These are phyloP conservation scores for Pseudomugil tenellus DNA, from an alignment of 2,797 vertebrate genomes.

Conservation along the genomic window DNA sequence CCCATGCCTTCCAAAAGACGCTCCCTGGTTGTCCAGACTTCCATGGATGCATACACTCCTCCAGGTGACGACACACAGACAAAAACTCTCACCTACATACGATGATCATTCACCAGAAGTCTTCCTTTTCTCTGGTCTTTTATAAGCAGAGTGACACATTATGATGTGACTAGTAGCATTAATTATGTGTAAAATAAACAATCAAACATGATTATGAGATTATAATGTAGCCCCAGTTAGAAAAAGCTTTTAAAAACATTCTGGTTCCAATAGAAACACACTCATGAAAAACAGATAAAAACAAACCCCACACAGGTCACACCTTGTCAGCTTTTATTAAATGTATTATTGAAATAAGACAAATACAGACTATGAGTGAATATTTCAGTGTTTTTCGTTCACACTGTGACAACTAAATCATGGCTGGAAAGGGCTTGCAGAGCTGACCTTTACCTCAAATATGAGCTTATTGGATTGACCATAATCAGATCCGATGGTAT, in stretches of 20 bases:
- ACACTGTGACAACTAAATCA: not conserved
- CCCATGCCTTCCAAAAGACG: conserved; percentile 99
- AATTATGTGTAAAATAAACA: not conserved
- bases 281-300: conserved; percentile 29
- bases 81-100: not conserved
- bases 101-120: accelerated
- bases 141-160: not conserved
- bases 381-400: not conserved
- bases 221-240: conserved; percentile 26
- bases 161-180: not conserved
- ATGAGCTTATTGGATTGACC: conserved; percentile 23
- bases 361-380: not conserved
- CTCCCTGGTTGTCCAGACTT: conserved; percentile 97
- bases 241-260: conserved; percentile 41
- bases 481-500: conserved; percentile 42
- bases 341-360: not conserved
- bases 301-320: conserved; percentile 9
- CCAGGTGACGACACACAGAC: conserved; percentile 77
- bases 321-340: conserved; percentile 5
- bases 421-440: not conserved
- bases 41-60: conserved; percentile 98
- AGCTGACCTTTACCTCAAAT: conserved; percentile 44
- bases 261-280: conserved; percentile 20
- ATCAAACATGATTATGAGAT: not conserved
- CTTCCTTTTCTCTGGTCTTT: not conserved